Conservation (phyloP, 2,113 vertebrate species). For the Cryptoleucopteryx plumbea region DNA sequence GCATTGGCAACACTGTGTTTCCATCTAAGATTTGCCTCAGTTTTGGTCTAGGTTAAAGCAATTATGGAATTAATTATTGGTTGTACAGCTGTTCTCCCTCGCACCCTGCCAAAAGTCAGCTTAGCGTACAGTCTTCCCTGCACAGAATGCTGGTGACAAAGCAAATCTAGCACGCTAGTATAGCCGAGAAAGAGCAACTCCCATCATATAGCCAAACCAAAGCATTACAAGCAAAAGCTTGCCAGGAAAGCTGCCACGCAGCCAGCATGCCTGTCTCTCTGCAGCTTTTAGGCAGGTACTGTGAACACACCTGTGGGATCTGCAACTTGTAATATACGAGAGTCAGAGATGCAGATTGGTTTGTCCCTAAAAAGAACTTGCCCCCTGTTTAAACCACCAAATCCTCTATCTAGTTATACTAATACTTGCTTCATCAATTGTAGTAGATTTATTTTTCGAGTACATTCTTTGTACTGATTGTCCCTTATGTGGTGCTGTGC, state of each 20-base stretch:
- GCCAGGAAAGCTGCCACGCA: background rate
- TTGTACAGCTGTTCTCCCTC: conserved; percentile 2
- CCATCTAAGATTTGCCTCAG: background rate
- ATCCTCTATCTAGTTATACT: background rate
- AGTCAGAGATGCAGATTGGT: background rate
- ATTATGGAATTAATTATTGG: conserved; percentile 39
- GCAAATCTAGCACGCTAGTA: background rate
- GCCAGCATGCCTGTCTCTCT: fast-evolving
- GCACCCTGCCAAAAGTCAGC: background rate
- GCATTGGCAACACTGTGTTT: background rate
- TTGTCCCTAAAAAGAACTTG: background rate
- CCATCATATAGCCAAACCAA: background rate
- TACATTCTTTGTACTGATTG: background rate
- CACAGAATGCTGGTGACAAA: background rate
- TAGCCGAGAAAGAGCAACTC: background rate
- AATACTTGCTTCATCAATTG: background rate
- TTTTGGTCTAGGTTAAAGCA: conserved; percentile 23
- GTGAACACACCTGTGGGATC: background rate
- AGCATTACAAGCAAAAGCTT: background rate
- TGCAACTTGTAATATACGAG: background rate
- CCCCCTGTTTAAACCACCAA: background rate
- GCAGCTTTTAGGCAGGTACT: background rate
- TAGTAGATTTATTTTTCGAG: background rate
- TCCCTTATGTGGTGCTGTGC: background rate
- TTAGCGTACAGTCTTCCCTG: background rate